Percentiles rank a stretch among this genome's conserved stretches.
These are phyloP conservation scores for Phragmatobia fuliginosa DNA, from an alignment of 2,888 invertebrate genomes.

Conservation along the genomic window DNA sequence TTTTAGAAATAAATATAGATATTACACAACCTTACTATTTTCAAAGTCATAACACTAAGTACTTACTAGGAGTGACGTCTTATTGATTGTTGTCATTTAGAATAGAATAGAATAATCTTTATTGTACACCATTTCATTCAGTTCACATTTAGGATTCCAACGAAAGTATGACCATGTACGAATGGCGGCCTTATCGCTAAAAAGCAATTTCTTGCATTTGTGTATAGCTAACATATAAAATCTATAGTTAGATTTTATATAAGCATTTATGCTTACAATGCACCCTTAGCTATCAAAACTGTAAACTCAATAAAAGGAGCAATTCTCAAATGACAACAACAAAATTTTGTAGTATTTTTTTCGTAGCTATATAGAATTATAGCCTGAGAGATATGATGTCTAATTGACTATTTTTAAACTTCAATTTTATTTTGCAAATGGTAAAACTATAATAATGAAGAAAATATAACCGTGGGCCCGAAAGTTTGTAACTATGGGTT, in stretches of 20 bases:
- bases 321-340: background rate
- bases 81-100: background rate
- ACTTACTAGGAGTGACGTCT: background rate
- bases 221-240: no score
- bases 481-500: background rate
- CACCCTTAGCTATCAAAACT: background rate
- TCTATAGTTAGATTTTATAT: background rate
- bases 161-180: no score
- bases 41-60: background rate
- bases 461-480: no score
- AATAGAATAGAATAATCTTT: no score
- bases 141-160: no score
- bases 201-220: no score
- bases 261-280: background rate
- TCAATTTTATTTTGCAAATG: no score
- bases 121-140: no score
- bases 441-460: no score
- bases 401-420: background rate
- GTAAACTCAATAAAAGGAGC: background rate
- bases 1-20: conserved; percentile 27
- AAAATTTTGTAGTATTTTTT: background rate
- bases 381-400: background rate
- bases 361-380: background rate
- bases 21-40: conserved; percentile 47
- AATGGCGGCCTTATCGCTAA: no score